A percentile compares a stretch with the other conserved stretches of the same genome.
phyloP scores from a whole-genome alignment of 2,888 invertebrate genomes.

The Lottia gigantea region DNA sequence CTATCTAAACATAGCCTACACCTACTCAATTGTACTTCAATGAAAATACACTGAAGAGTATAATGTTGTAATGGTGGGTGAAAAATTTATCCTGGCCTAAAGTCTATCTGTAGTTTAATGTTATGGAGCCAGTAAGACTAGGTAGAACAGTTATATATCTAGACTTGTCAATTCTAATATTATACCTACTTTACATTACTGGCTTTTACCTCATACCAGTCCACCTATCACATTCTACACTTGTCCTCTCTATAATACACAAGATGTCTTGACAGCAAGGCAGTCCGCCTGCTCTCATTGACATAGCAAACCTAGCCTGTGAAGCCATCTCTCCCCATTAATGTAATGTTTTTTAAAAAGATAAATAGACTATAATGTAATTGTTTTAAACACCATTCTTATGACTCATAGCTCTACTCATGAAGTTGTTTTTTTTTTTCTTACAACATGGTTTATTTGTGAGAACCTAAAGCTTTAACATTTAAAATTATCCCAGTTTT shows the following conservation, averaged over 20 bases:
- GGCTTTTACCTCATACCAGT: background rate
- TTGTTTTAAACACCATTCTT: conserved; percentile 6
- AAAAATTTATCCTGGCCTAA: background rate
- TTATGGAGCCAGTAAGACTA: conserved; percentile 11
- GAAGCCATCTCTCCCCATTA: too few species aligned
- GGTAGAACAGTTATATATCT: conserved; percentile 6
- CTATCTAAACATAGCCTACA: too few species aligned
- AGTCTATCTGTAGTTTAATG: conserved; percentile 5
- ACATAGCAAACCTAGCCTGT: too few species aligned
- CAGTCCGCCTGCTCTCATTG: too few species aligned
- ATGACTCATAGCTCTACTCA: background rate
- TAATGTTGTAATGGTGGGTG: too few species aligned
- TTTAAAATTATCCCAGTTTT: background rate
- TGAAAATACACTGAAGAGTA: too few species aligned
- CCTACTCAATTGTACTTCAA: too few species aligned
- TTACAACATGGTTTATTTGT: conserved; percentile 1
- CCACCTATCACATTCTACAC: conserved; percentile 8
- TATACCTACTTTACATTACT: background rate
- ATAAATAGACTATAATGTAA: conserved; percentile 1
- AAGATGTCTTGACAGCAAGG: too few species aligned
- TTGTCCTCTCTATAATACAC: background rate
- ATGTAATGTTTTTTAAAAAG: background rate
- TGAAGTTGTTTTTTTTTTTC: background rate
- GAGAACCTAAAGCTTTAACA: background rate
- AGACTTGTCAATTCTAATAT: conserved; percentile 4